phyloP scores from a whole-genome alignment of 2,797 vertebrate genomes.

The Trachurus trachurus region DNA sequence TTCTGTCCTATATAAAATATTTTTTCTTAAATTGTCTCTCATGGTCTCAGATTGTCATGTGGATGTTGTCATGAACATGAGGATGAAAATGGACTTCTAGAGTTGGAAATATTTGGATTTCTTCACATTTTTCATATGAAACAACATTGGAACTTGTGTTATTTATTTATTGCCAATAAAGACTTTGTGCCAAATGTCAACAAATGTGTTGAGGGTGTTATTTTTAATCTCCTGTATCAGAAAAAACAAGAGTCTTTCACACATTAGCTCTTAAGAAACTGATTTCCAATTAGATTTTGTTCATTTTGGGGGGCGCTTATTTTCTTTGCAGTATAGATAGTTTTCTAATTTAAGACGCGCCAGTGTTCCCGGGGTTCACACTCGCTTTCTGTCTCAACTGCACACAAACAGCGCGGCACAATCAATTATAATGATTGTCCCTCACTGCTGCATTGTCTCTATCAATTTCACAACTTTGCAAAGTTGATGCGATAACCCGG shows the following conservation, averaged over 20 bases:
- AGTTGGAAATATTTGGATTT: neutral
- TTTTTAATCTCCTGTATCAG: neutral
- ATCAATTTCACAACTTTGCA: slow-evolving; percentile 61
- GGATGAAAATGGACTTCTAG: neutral
- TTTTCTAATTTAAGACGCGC: slow-evolving; percentile 44
- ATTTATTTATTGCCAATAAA: neutral
- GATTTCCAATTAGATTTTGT: slow-evolving; percentile 2
- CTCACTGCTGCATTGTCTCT: slow-evolving; percentile 45
- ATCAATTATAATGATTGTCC: slow-evolving; percentile 42
- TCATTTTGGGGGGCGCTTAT: neutral
- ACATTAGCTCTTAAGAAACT: neutral
- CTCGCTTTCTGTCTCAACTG: slow-evolving; percentile 28
- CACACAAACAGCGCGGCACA: slow-evolving; percentile 9
- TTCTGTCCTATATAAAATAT: neutral
- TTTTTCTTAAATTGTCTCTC: neutral
- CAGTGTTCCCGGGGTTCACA: slow-evolving; percentile 1
- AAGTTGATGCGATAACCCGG: slow-evolving; percentile 40
- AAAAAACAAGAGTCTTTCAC: too few species aligned
- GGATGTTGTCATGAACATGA: neutral
- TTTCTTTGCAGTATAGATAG: slow-evolving; percentile 30
- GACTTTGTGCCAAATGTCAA: neutral
- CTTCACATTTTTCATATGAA: neutral
- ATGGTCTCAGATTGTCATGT: neutral
- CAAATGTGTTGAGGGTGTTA: neutral
- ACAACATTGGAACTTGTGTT: neutral